Evolutionary conservation across 2,797 vertebrate genomes (phyloP).

Genomic region (Acanthurus tractus): DNA sequence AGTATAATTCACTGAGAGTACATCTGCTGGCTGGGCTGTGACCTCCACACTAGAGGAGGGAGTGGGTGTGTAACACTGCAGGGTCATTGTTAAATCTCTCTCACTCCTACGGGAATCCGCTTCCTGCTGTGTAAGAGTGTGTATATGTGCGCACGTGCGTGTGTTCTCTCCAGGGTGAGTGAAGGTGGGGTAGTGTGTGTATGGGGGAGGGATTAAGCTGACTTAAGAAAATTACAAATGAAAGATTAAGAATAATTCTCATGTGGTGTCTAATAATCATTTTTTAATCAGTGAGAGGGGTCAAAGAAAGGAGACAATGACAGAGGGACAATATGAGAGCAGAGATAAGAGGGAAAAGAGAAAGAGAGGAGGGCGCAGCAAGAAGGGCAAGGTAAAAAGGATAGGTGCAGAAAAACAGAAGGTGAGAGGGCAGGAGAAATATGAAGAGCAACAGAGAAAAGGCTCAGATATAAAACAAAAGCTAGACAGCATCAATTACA

Average conservation of each 20-base stretch:
- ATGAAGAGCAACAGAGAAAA: slow-evolving; percentile 58
- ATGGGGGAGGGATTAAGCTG: slow-evolving; percentile 79
- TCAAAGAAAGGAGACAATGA: slow-evolving; percentile 84
- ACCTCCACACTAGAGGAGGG: slow-evolving; percentile 82
- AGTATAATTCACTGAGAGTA: slow-evolving; percentile 82
- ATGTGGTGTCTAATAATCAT: slow-evolving; percentile 86
- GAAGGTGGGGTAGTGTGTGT: slow-evolving; percentile 75
- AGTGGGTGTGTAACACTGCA: slow-evolving; percentile 83
- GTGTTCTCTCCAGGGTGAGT: slow-evolving; percentile 73
- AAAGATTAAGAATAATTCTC: slow-evolving; percentile 88
- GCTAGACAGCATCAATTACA: slow-evolving; percentile 51
- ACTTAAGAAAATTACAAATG: slow-evolving; percentile 88
- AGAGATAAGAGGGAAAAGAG: slow-evolving; percentile 73
- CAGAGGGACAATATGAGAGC: slow-evolving; percentile 80
- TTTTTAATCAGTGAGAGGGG: slow-evolving; percentile 86
- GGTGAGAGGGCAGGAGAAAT: slow-evolving; percentile 59
- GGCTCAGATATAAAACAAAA: slow-evolving; percentile 56
- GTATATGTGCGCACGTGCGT: slow-evolving; percentile 42
- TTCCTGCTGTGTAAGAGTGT: slow-evolving; percentile 80
- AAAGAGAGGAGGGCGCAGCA: slow-evolving; percentile 60
- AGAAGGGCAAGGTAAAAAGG: slow-evolving; percentile 52
- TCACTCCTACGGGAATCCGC: slow-evolving; percentile 82
- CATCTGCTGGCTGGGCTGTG: slow-evolving; percentile 85
- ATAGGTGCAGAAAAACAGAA: slow-evolving; percentile 57
- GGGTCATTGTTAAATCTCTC: slow-evolving; percentile 87